A percentile compares a stretch with the other conserved stretches of the same genome.
Conservation (phyloP, 2,888 invertebrate genomes). For the Cyrtodaria siliqua region DNA sequence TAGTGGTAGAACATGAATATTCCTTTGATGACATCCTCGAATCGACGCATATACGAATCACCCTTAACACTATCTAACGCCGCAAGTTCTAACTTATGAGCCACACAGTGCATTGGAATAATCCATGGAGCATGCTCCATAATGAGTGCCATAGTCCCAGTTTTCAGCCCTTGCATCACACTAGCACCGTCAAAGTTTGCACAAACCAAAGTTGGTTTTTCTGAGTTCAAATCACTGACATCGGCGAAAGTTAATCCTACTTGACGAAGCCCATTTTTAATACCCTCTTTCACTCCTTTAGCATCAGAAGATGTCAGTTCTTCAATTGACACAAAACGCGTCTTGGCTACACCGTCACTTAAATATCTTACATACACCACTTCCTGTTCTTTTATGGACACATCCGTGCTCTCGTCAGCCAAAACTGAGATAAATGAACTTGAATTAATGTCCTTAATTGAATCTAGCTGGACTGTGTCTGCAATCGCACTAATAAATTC, state of each 20-base stretch:
- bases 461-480: no score
- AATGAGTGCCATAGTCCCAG: not conserved
- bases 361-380: constrained; percentile 11
- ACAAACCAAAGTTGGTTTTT: not conserved
- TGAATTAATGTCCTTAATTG: no score
- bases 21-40: constrained; percentile 6
- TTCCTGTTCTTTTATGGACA: constrained; percentile 12
- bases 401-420: constrained; percentile 5
- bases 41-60: not conserved
- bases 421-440: constrained; percentile 1
- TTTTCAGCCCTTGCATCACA: constrained; percentile 7
- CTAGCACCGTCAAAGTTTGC: constrained; percentile 36
- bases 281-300: not conserved
- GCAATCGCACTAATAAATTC: no score
- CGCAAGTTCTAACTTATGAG: constrained; percentile 11
- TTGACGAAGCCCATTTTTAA: not conserved
- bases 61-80: constrained; percentile 11
- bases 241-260: not conserved
- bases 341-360: not conserved
- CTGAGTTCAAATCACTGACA: not conserved
- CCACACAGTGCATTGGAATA: constrained; percentile 12
- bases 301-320: not conserved
- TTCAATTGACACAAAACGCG: not conserved
- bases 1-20: constrained; percentile 6
- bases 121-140: not conserved